Conservation (phyloP, 92 coral and sea anemone genomes). For the Metridium senile region DNA sequence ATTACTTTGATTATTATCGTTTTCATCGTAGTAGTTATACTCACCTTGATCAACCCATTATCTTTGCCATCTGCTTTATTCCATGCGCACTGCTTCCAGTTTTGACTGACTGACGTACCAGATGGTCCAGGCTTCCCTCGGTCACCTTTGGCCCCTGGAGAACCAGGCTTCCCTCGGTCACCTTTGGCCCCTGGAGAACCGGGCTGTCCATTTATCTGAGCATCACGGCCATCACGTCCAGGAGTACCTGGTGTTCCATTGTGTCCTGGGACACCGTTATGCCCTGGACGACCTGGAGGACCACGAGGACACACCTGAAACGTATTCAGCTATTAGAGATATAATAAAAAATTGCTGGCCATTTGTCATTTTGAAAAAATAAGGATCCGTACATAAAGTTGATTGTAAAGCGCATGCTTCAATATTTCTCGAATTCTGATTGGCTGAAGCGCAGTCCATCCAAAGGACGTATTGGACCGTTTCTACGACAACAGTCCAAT, state of each 20-base stretch:
- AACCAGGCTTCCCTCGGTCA: conserved; percentile 18
- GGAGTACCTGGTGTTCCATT: conserved; percentile 53
- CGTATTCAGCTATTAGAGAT: too few relatives aligned
- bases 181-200: conserved; percentile 21
- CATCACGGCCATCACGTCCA: conserved; percentile 64
- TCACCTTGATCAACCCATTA: conserved; percentile 38
- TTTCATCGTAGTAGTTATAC: background rate
- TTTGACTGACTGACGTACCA: conserved; percentile 10
- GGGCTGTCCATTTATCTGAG: conserved; percentile 4
- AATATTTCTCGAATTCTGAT: too few relatives aligned
- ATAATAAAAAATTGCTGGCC: too few relatives aligned
- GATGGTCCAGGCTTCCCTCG: conserved; percentile 22
- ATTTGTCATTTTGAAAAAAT: too few relatives aligned
- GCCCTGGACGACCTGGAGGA: conserved; percentile 41
- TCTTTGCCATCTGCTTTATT: conserved; percentile 9
- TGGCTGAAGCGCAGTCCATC: too few relatives aligned
- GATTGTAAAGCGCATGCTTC: too few relatives aligned
- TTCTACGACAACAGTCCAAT: too few relatives aligned
- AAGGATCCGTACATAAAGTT: too few relatives aligned
- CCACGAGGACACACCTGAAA: conserved; percentile 31
- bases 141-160: conserved; percentile 22
- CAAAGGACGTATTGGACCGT: too few relatives aligned
- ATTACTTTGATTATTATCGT: too few relatives aligned
- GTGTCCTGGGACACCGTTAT: conserved; percentile 40
- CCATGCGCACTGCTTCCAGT: conserved; percentile 55